Evolutionary conservation across 2,888 invertebrate species (phyloP).

Genomic region (Drosophila eohydei): DNA sequence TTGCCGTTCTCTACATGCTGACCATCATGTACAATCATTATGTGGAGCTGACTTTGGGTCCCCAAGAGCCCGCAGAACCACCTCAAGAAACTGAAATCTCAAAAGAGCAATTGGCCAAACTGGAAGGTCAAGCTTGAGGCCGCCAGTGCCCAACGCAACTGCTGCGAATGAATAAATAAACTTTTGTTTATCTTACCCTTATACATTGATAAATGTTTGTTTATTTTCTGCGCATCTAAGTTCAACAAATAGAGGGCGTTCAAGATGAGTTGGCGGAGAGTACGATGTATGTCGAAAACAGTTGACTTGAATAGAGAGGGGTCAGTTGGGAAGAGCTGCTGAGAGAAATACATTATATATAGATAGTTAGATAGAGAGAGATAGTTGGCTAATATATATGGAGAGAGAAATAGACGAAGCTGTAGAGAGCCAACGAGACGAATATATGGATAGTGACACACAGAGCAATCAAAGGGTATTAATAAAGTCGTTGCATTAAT

Average conservation of each 20-base stretch:
- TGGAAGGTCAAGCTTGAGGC: background rate
- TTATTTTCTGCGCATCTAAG: background rate
- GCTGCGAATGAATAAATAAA: constrained; percentile 4
- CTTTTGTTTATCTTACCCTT: background rate
- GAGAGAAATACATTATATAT: background rate
- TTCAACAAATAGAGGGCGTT: background rate
- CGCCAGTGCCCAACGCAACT: background rate
- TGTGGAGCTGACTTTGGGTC: constrained; percentile 13
- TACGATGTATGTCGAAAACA: background rate
- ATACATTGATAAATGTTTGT: constrained; percentile 1
- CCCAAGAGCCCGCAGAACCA: background rate
- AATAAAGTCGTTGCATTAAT: background rate
- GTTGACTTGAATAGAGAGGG: background rate
- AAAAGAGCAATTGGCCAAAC: background rate
- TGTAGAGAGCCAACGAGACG: too few relatives aligned
- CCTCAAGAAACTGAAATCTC: background rate
- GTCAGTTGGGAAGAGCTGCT: too few relatives aligned
- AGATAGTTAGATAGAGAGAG: background rate
- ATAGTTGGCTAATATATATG: background rate
- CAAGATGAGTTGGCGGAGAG: too few relatives aligned
- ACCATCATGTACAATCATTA: constrained; percentile 18
- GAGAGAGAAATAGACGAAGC: too few relatives aligned
- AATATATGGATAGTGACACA: background rate
- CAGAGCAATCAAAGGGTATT: background rate
- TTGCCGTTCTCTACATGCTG: constrained; percentile 1